Evolutionary conservation across 2,797 vertebrate genomes (phyloP).

Genomic region (Sebastiscus tertius): DNA sequence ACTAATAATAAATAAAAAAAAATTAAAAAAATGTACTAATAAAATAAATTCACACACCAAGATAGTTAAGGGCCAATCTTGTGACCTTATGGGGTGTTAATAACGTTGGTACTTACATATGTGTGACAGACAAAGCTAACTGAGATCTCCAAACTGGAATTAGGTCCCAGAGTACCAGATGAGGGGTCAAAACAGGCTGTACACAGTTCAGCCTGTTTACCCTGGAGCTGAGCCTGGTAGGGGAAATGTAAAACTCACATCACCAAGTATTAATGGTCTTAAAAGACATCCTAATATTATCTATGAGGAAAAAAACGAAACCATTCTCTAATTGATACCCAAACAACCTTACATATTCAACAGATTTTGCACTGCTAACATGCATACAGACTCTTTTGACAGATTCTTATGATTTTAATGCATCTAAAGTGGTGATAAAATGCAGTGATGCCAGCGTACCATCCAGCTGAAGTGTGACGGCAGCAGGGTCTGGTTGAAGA

Average conservation of each 20-base stretch:
- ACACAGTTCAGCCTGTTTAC: slow-evolving; percentile 84
- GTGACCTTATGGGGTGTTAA: neutral
- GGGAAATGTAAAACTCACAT: neutral
- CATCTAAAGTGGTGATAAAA: neutral
- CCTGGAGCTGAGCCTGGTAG: slow-evolving; percentile 76
- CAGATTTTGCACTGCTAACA: neutral
- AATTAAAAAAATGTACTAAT: too few relatives aligned
- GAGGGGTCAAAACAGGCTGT: slow-evolving; percentile 76
- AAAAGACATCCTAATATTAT: neutral
- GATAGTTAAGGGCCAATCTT: neutral
- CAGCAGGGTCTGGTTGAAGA: slow-evolving; percentile 91
- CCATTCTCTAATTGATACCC: neutral
- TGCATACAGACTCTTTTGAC: neutral
- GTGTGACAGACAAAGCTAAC: slow-evolving; percentile 81
- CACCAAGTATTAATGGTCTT: neutral
- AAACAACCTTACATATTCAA: neutral
- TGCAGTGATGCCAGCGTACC: slow-evolving; percentile 30
- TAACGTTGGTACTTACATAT: slow-evolving; percentile 72
- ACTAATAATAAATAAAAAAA: too few relatives aligned
- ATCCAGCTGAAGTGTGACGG: slow-evolving; percentile 88
- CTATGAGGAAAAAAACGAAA: neutral
- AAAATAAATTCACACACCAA: too few relatives aligned
- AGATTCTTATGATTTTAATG: neutral
- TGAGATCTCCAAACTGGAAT: slow-evolving; percentile 81
- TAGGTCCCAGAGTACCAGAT: slow-evolving; percentile 84